phyloP scores from a whole-genome alignment of 2,888 invertebrate species.

The Vannuccia rotundouncinata region DNA sequence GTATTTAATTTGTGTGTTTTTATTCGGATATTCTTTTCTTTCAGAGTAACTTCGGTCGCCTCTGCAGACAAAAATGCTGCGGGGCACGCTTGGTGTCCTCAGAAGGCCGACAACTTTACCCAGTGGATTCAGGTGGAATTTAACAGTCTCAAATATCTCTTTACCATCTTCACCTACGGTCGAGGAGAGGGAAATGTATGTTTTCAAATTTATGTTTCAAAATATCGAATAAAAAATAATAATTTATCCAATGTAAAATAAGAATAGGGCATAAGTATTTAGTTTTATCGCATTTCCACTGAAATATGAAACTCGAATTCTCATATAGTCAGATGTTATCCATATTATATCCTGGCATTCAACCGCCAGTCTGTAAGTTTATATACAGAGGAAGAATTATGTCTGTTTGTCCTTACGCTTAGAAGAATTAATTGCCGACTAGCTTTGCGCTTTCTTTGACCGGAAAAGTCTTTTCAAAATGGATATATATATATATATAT shows the following conservation, averaged over 20 bases:
- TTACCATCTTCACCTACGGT: conserved; percentile 29
- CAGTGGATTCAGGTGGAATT: conserved; percentile 34
- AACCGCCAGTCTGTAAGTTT: no score
- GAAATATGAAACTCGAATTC: no score
- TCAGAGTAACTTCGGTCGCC: no score
- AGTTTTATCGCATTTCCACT: no score
- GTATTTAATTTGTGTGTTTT: no score
- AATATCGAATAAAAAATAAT: background rate
- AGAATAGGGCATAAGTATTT: no score
- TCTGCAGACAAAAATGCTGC: background rate
- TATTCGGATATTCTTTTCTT: no score
- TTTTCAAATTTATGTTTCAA: background rate
- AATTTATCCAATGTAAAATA: background rate
- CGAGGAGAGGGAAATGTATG: conserved; percentile 36
- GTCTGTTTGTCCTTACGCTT: background rate
- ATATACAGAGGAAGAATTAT: no score
- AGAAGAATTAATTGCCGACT: background rate
- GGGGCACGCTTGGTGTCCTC: conserved; percentile 31
- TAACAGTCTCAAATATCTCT: background rate
- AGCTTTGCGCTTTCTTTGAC: background rate
- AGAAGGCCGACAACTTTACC: background rate
- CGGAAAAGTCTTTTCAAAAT: background rate
- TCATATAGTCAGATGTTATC: no score
- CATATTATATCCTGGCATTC: no score
- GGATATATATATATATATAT: background rate